Base-by-base conservation (phyloP, 1,140 invertebrate species). In the Dinoponera quadriceps region DNA sequence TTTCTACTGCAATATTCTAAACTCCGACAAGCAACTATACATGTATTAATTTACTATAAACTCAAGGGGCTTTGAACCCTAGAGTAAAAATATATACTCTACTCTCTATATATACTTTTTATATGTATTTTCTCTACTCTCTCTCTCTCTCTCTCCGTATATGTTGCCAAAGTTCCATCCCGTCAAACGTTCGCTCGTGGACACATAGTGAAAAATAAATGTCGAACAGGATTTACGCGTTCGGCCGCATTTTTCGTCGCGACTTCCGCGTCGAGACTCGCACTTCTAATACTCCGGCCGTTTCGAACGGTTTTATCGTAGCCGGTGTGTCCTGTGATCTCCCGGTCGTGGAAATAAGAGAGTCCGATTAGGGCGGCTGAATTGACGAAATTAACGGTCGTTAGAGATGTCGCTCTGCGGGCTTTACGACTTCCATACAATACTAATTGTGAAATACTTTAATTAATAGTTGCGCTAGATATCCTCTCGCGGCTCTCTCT, bases 141-240 rank as follows among this genome's bases (percentile, higher is more conserved):
- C 38, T 44, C 7, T 44, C 38, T 44, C 38, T 44, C 3, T 44
- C n/a, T 80, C 18, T 80, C 14, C 13, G 0, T 33, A n/a, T 57
- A 14, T 20, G 25, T 4, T 1, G 33, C 22, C 14, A 11, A 78
- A 57, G 54, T 80, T 80, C 14, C 38, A 11, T 9, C 38, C 18
- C 20, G 33, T 68, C 75, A n/a, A 80, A 71, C 75, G n/a, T 80
- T 49, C 29, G 33, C 69, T 14, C 25, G 20, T 33, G 49, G 7
- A 7, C 33, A 44, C 7, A 11, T 71, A 57, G n/a, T 80, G 33
- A 69, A 80, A 80, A 80, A 80, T 80, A 80, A 80, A 80, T 59
- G 51, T 18, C 57, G 3, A 3, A 44, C 29, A 18, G n/a, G 18
- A 80, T 69, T 80, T 57, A 48, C 0, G 9, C 27, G 7, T 11